Conservation (phyloP, 2,888 invertebrate species). For the Orchestes rusci region DNA sequence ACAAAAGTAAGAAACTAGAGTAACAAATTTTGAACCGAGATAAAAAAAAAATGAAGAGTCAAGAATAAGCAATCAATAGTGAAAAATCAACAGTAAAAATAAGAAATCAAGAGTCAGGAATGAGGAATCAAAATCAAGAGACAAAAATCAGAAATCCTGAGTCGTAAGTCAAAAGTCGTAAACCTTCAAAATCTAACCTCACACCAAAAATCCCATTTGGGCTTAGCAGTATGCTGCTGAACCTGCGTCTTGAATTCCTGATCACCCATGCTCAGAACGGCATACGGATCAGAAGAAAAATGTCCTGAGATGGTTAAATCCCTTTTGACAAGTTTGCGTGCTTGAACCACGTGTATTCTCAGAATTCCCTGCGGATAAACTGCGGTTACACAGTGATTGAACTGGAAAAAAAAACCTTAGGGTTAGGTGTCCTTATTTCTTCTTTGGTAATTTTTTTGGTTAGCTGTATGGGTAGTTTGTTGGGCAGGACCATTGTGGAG, state of each 20-base stretch:
- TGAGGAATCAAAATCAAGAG: too few relatives aligned
- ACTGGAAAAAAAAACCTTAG: conserved; percentile 20
- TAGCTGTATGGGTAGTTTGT: conserved; percentile 84
- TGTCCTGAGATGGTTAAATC: conserved; percentile 84
- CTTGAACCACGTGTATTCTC: conserved; percentile 88
- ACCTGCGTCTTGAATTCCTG: conserved; percentile 88
- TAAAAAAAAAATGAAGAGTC: too few relatives aligned
- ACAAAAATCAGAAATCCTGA: too few relatives aligned
- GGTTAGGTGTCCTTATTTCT: conserved; percentile 26
- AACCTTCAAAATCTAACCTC: too few relatives aligned
- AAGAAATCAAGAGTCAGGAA: too few relatives aligned
- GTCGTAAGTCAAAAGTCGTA: too few relatives aligned
- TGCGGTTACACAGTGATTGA: background rate
- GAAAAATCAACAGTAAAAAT: too few relatives aligned
- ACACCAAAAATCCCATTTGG: conserved; percentile 96
- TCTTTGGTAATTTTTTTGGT: conserved; percentile 75
- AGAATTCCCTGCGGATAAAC: conserved; percentile 68
- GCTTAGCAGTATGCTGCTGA: conserved; percentile 87
- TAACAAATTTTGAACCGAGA: too few relatives aligned
- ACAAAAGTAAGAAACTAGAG: too few relatives aligned
- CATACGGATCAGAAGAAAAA: conserved; percentile 97
- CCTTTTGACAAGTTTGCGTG: conserved; percentile 89
- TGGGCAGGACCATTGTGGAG: conserved; percentile 88
- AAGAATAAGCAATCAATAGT: too few relatives aligned
- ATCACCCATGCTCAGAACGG: conserved; percentile 81